Evolutionary conservation across 1,140 invertebrate species (phyloP).

Genomic region (Ceratoteleas bidentatus): DNA sequence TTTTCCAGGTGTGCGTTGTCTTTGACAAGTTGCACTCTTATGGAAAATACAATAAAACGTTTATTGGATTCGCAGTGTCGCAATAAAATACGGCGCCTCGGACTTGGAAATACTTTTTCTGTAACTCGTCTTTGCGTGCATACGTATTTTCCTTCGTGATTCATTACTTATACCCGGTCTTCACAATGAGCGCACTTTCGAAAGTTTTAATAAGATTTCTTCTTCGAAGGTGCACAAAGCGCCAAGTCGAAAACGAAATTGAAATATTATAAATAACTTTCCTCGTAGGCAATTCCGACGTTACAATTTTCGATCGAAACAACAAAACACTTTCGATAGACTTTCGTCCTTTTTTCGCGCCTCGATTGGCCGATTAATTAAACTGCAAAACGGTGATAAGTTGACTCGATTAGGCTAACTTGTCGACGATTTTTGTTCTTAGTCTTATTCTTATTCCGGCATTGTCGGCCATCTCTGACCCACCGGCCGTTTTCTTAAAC

Average conservation of each 20-base stretch:
- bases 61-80: too few relatives aligned
- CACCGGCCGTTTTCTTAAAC: slow-evolving; percentile 28
- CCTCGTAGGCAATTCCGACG: neutral
- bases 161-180: slow-evolving; percentile 10
- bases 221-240: neutral
- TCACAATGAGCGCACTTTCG: neutral
- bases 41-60: too few relatives aligned
- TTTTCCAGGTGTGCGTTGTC: too few relatives aligned
- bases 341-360: neutral
- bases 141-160: slow-evolving; percentile 8
- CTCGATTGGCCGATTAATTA: neutral
- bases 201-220: slow-evolving; percentile 28
- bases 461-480: slow-evolving; percentile 18
- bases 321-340: neutral
- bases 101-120: too few relatives aligned
- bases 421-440: slow-evolving; percentile 20
- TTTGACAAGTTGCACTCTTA: too few relatives aligned
- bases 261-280: slow-evolving; percentile 23
- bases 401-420: slow-evolving; percentile 10
- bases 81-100: too few relatives aligned
- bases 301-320: neutral
- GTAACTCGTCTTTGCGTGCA: neutral
- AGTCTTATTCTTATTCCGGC: slow-evolving; percentile 30
- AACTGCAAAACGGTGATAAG: neutral
- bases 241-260: slow-evolving; percentile 14